Evolutionary conservation across 2,113 vertebrate species (phyloP).

Genomic region (Hepsetus odoe): DNA sequence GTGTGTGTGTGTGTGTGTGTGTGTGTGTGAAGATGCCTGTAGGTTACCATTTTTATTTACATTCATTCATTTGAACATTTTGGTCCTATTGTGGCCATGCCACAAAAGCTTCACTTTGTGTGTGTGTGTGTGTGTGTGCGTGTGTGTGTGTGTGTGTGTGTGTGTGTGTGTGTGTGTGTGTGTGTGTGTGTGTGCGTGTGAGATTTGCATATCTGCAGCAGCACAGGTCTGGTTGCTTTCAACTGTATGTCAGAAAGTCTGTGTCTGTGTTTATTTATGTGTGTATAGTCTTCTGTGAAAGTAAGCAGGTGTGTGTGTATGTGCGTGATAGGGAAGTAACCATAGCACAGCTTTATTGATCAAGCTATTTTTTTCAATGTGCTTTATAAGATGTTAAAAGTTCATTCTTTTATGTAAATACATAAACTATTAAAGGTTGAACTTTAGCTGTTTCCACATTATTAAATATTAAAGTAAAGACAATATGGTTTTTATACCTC

Average conservation of each 20-base stretch:
- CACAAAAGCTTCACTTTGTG: not conserved
- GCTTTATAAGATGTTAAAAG: too few species aligned
- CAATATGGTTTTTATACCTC: too few species aligned
- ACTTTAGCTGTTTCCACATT: too few species aligned
- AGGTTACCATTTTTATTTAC: not conserved
- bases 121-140: too few species aligned
- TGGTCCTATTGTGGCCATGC: not conserved
- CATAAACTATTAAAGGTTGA: too few species aligned
- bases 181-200: slow-evolving; percentile 9
- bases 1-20: not conserved
- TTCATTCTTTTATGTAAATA: too few species aligned
- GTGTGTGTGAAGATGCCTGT: not conserved
- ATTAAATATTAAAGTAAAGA: too few species aligned
- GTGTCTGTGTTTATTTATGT: not conserved
- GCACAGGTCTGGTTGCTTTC: not conserved
- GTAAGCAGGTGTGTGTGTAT: slow-evolving; percentile 12
- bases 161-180: not conserved
- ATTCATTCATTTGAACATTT: not conserved
- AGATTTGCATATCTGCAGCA: slow-evolving; percentile 2
- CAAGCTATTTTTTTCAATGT: too few species aligned
- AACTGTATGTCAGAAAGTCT: slow-evolving; percentile 1
- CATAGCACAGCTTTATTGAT: too few species aligned
- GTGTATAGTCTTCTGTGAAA: not conserved
- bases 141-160: too few species aligned
- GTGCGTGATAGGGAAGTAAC: slow-evolving; percentile 12